Percentiles rank a stretch among this genome's conserved stretches.
Conservation (phyloP, 2,797 vertebrate species). For the Aldrovandia affinis region DNA sequence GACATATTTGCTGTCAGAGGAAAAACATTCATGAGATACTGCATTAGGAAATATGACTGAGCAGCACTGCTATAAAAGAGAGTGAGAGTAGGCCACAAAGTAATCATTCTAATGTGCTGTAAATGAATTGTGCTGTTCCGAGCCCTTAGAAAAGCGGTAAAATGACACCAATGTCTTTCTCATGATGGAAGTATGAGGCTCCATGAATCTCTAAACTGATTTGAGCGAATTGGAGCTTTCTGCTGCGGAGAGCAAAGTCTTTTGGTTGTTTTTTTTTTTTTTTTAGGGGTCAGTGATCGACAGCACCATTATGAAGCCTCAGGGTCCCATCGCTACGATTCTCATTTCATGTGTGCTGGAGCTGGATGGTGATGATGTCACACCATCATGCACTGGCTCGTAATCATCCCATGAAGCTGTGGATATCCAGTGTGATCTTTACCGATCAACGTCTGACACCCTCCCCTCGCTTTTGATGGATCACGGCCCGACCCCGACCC, state of each 20-base stretch:
- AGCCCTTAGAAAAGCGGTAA: not conserved
- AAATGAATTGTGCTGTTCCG: not conserved
- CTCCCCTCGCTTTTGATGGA: not conserved
- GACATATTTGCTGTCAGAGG: constrained; percentile 59
- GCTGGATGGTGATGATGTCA: not conserved
- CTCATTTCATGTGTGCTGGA: not conserved
- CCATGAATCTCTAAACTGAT: not conserved
- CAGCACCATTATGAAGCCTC: not conserved
- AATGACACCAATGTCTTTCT: not conserved
- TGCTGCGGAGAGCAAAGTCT: not conserved
- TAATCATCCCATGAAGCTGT: not conserved
- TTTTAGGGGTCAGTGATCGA: not conserved
- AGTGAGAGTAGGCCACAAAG: too few relatives aligned
- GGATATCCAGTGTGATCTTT: not conserved
- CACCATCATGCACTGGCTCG: not conserved
- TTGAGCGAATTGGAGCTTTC: not conserved
- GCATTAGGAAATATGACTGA: constrained; percentile 76
- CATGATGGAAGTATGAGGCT: not conserved
- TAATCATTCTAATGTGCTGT: not conserved
- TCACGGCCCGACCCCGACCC: too few relatives aligned
- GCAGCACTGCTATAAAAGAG: constrained; percentile 78
- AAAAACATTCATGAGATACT: constrained; percentile 77
- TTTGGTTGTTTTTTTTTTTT: not conserved
- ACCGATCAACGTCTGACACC: not conserved
- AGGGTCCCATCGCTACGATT: not conserved